Base-by-base conservation (phyloP, 2,797 vertebrate species). In the Pelobates cultripes region DNA sequence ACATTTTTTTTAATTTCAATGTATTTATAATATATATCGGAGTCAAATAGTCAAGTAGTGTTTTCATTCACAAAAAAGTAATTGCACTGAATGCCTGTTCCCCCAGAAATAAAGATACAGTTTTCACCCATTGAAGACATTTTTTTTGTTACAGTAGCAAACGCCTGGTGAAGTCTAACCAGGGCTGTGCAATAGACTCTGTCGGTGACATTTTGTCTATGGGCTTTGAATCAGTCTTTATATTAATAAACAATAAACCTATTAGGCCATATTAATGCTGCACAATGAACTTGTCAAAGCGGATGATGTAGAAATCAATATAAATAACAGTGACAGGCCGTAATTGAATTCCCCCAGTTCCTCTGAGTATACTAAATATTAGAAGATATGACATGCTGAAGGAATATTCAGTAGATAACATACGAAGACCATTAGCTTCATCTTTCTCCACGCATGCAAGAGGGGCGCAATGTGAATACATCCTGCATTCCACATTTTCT, bases 171-270 rank as follows among this genome's bases (percentile, higher is more conserved):
- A 15, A 17, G 2, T 4, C 9, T 14, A 51, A 75, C 43, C 67
- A 43, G 0, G 0, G 57, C 3, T 71, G 40, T 3, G 9, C 0
- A 0, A 15, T 0, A 0, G 77, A 55, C 61, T 73, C 72, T 80
- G 70, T 47, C 28, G 44, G 66, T 86, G 73, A 68, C 77, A 84
- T 86, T 85, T 79, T 43, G 70, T 67, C 63, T 42, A 81, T 81
- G 67, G 57, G 44, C 73, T 73, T 6, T 44, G 83, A 85, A 77
- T 64, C 57, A 81, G 69, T 43, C 76, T 41, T 7, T 71, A 78
- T 87, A 89, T 91, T 91, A 91, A 90, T 88, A 91, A 92, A 90
- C 89, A 90, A 90, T 90, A 88, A 89, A 85, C 83, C 90, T 87
- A 89, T 92, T 91, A 91, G 88, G 82, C 82, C 73, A 61, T 87